phyloP scores from a whole-genome alignment of 2,888 invertebrate species.

The Spisula solida region DNA sequence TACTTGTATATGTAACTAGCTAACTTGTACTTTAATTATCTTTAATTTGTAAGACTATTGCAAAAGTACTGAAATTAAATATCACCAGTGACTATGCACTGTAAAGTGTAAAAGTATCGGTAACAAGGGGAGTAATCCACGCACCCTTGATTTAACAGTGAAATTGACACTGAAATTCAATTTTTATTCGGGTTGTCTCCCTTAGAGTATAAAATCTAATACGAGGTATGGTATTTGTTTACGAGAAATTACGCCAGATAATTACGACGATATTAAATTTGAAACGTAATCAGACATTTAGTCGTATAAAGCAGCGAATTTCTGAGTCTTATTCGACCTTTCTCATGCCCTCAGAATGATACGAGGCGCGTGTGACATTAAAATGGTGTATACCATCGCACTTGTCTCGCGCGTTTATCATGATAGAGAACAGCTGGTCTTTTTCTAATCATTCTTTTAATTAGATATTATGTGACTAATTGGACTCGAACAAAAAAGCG shows the following conservation, averaged over 20 bases:
- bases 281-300: constrained; percentile 25
- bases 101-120: neutral
- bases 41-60: too few species aligned
- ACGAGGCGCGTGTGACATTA: constrained; percentile 52
- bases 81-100: neutral
- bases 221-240: neutral
- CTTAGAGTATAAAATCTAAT: constrained; percentile 21
- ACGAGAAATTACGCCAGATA: neutral
- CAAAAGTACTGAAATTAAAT: too few species aligned
- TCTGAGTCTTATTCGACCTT: constrained; percentile 43
- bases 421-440: constrained; percentile 55
- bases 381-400: constrained; percentile 52
- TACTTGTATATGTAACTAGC: too few species aligned
- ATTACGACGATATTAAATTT: neutral
- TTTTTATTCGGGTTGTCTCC: neutral
- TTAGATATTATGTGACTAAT: constrained; percentile 46
- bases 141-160: neutral
- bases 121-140: neutral
- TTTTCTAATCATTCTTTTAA: constrained; percentile 53
- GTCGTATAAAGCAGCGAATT: constrained; percentile 12
- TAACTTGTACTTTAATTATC: too few species aligned
- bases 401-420: constrained; percentile 60
- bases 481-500: constrained; percentile 10
- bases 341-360: constrained; percentile 59
- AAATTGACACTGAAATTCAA: neutral